phyloP scores from a whole-genome alignment of 2,888 invertebrate genomes.

The Rhyacophila evoluta region DNA sequence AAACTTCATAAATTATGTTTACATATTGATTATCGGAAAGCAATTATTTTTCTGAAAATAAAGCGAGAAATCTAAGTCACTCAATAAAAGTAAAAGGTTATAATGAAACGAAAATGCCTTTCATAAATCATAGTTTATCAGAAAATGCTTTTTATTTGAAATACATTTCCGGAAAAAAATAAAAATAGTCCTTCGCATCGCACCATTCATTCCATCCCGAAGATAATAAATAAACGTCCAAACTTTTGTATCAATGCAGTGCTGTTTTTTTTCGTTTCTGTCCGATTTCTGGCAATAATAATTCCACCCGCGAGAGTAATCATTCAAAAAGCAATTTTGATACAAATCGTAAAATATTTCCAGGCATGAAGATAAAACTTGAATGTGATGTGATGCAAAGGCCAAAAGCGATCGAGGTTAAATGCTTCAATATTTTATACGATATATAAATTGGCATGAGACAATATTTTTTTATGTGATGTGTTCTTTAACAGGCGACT shows the following conservation, averaged over 20 bases:
- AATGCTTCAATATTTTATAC: constrained; percentile 25
- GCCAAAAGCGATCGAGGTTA: constrained; percentile 26
- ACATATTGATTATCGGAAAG: background rate
- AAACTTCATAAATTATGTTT: too few relatives aligned
- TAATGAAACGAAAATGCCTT: background rate
- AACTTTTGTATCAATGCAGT: constrained; percentile 24
- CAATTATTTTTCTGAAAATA: background rate
- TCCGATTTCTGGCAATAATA: constrained; percentile 41
- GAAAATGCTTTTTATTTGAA: background rate
- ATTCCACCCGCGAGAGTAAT: constrained; percentile 44
- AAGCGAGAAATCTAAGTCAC: background rate
- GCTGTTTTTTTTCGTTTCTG: background rate
- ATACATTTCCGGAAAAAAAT: background rate
- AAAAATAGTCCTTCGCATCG: background rate
- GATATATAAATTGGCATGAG: constrained; percentile 2
- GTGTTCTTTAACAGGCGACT: background rate
- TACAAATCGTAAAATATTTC: constrained; percentile 45
- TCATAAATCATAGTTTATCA: constrained; percentile 21
- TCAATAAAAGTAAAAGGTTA: background rate
- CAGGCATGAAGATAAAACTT: constrained; percentile 29
- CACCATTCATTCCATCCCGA: constrained; percentile 14
- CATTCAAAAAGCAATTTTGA: constrained; percentile 46
- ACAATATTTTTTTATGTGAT: constrained; percentile 24
- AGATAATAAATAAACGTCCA: constrained; percentile 22
- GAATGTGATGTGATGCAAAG: constrained; percentile 1